phyloP scores from a whole-genome alignment of 2,113 vertebrate genomes.

The Reinhardtius hippoglossoides region DNA sequence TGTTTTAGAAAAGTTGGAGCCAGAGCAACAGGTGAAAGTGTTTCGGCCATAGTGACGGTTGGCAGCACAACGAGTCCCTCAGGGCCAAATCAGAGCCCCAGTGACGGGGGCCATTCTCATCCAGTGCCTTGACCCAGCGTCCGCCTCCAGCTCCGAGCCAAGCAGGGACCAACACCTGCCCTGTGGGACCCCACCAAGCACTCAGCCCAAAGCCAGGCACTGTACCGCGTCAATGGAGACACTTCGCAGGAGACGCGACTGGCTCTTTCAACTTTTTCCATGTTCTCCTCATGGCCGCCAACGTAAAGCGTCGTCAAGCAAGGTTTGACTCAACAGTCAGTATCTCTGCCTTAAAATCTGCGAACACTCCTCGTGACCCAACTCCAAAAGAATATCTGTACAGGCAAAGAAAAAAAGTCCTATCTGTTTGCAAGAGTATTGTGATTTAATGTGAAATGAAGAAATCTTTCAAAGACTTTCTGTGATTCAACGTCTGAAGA shows the following conservation, averaged over 20 bases:
- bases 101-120: conserved; percentile 86
- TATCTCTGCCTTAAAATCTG: conserved; percentile 82
- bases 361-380: conserved; percentile 54
- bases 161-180: conserved; percentile 80
- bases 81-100: conserved; percentile 71
- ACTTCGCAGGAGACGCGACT: conserved; percentile 24
- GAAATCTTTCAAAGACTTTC: conserved; percentile 62
- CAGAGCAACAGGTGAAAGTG: conserved; percentile 85
- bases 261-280: conserved; percentile 7
- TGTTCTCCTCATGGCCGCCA: conserved; percentile 12
- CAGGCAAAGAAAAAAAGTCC: conserved; percentile 55
- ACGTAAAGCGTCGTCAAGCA: conserved; percentile 22
- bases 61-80: conserved; percentile 68
- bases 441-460: conserved; percentile 73
- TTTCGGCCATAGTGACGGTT: conserved; percentile 82
- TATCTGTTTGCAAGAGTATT: conserved; percentile 83
- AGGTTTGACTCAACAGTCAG: conserved; percentile 56
- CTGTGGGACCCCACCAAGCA: conserved; percentile 60
- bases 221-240: conserved; percentile 24
- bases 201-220: conserved; percentile 73
- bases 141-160: conserved; percentile 79
- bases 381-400: conserved; percentile 64
- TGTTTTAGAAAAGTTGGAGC: conserved; percentile 77
- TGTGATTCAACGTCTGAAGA: conserved; percentile 68
- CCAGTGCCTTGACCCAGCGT: conserved; percentile 96